Evolutionary conservation across 2,888 invertebrate genomes (phyloP).

Genomic region (Temnothorax unifasciatus): DNA sequence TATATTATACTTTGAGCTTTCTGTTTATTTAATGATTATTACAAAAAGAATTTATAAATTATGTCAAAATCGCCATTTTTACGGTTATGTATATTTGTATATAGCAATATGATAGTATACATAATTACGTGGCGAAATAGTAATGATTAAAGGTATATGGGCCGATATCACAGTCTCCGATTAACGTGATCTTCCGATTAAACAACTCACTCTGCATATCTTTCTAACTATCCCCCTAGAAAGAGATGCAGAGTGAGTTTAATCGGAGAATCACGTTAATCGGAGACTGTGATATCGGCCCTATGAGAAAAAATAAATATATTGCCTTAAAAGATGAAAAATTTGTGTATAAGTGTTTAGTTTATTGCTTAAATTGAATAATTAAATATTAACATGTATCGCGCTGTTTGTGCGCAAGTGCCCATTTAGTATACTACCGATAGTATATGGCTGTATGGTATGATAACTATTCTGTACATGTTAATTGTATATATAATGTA

Average conservation of each 20-base stretch:
- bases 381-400: neutral
- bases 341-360: neutral
- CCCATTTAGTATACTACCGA: neutral
- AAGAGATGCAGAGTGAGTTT: too few relatives aligned
- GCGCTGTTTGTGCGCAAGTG: neutral
- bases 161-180: too few relatives aligned
- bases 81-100: conserved; percentile 8
- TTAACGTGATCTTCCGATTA: too few relatives aligned
- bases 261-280: too few relatives aligned
- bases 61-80: neutral
- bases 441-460: neutral
- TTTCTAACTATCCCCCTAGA: too few relatives aligned
- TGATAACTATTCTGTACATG: neutral
- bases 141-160: neutral
- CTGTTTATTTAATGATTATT: neutral
- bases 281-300: too few relatives aligned
- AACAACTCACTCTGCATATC: too few relatives aligned
- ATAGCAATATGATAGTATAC: neutral
- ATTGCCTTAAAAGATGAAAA: neutral
- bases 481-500: neutral
- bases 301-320: neutral
- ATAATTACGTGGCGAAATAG: neutral
- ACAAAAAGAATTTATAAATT: neutral
- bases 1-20: neutral
- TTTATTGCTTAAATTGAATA: neutral